Percentiles rank a stretch among this genome's conserved stretches.
Conservation (phyloP, 1,140 invertebrate species). For the Drosophila rufa region DNA sequence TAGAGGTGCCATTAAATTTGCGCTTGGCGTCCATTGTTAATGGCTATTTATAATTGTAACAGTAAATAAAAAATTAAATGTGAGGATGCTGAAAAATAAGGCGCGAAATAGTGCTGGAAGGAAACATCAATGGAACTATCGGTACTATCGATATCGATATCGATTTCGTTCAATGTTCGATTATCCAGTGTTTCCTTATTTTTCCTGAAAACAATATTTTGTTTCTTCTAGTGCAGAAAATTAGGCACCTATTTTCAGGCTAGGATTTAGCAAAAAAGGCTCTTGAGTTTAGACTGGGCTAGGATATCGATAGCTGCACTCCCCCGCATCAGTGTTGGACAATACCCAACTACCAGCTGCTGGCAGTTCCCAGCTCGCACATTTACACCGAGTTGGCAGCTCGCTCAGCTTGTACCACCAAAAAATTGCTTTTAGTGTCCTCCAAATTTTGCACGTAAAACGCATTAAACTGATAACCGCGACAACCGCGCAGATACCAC, state of each 20-base stretch:
- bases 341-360: slow-evolving; percentile 6
- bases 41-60: neutral
- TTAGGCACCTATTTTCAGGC: no score
- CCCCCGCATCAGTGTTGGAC: slow-evolving; percentile 4
- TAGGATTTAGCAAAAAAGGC: neutral
- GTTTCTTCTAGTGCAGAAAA: no score
- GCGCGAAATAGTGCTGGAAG: slow-evolving; percentile 34
- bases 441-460: slow-evolving; percentile 62
- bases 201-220: no score
- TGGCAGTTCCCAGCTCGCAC: slow-evolving; percentile 4
- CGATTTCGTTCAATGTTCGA: neutral
- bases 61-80: slow-evolving; percentile 27
- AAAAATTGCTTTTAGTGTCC: slow-evolving; percentile 32
- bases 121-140: neutral
- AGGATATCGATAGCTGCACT: neutral
- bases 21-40: slow-evolving; percentile 64
- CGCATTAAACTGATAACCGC: slow-evolving; percentile 56
- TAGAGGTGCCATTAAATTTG: slow-evolving; percentile 54
- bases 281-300: no score
- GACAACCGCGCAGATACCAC: slow-evolving; percentile 42
- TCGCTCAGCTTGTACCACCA: slow-evolving; percentile 46
- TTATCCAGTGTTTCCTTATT: no score
- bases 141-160: neutral
- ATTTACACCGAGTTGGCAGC: slow-evolving; percentile 14
- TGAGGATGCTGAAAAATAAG: slow-evolving; percentile 40